phyloP scores from a whole-genome alignment of 2,888 invertebrate genomes.

The Polylopha cassiicola region DNA sequence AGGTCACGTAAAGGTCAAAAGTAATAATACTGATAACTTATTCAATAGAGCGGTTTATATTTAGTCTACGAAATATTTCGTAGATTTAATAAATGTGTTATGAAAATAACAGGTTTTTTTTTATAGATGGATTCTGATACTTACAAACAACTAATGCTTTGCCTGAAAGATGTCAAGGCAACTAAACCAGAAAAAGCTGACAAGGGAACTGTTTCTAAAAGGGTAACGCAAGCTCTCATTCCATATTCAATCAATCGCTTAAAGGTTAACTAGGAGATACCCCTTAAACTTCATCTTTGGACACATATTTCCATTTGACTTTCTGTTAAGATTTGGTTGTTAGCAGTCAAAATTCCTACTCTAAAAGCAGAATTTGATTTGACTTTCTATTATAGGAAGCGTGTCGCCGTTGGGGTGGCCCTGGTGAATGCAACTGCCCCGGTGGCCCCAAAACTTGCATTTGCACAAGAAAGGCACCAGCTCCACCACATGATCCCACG shows the following conservation, averaged over 20 bases:
- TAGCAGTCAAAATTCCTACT: conserved; percentile 1
- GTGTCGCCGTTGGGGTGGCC: conserved; percentile 53
- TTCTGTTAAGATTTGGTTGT: conserved; percentile 9
- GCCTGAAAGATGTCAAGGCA: conserved; percentile 47
- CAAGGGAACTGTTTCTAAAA: conserved; percentile 46
- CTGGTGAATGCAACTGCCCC: conserved; percentile 58
- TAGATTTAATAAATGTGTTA: no score
- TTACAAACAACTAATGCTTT: conserved; percentile 58
- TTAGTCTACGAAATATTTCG: no score
- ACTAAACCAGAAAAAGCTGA: conserved; percentile 41
- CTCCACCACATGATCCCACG: conserved; percentile 33
- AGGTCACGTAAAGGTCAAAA: no score
- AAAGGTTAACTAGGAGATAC: no score
- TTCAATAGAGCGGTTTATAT: no score
- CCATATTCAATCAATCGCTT: no score
- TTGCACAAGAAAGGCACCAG: conserved; percentile 45
- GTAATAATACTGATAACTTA: no score
- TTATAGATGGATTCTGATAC: conserved; percentile 57
- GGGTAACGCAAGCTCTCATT: conserved; percentile 43
- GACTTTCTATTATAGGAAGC: conserved; percentile 38
- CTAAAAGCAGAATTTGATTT: background rate
- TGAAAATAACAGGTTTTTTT: conserved; percentile 11
- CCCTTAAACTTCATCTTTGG: no score
- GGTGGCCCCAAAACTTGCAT: conserved; percentile 53
- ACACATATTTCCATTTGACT: no score